phyloP scores from a whole-genome alignment of 2,888 invertebrate species.

The Acleris laterana region DNA sequence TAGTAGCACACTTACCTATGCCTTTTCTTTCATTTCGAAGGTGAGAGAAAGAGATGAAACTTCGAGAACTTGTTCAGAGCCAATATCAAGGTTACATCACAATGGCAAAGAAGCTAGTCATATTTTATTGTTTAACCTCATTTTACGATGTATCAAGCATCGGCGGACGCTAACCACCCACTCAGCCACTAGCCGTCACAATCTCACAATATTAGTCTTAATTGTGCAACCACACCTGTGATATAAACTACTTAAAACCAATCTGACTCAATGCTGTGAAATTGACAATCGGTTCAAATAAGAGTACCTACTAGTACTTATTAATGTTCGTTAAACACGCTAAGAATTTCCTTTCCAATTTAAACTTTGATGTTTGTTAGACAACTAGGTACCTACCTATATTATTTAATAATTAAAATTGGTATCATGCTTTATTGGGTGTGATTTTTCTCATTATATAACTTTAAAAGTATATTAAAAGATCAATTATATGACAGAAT shows the following conservation, averaged over 20 bases:
- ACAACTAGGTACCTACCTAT: neutral
- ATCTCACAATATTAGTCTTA: conserved; percentile 1
- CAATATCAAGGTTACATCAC: neutral
- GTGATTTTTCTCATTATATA: no score
- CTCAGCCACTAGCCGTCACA: no score
- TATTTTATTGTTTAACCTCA: neutral
- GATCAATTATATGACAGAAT: no score
- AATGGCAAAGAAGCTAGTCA: neutral
- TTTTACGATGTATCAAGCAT: neutral
- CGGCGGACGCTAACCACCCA: neutral
- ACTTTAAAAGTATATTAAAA: no score
- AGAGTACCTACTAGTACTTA: neutral
- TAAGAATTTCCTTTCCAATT: neutral
- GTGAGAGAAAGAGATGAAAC: no score
- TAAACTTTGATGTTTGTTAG: neutral
- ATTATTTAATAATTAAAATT: no score
- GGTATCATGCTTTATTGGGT: no score
- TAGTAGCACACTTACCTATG: no score
- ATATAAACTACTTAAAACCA: neutral
- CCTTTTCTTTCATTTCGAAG: no score
- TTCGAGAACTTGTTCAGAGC: no score
- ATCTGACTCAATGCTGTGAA: conserved; percentile 2
- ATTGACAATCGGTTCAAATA: neutral
- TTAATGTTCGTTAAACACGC: neutral
- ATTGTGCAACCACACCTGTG: conserved; percentile 4